Evolutionary conservation across 2,888 invertebrate genomes (phyloP), one percentile per base, ranked within the genome.

Genomic region (Alcis repandata): DNA sequence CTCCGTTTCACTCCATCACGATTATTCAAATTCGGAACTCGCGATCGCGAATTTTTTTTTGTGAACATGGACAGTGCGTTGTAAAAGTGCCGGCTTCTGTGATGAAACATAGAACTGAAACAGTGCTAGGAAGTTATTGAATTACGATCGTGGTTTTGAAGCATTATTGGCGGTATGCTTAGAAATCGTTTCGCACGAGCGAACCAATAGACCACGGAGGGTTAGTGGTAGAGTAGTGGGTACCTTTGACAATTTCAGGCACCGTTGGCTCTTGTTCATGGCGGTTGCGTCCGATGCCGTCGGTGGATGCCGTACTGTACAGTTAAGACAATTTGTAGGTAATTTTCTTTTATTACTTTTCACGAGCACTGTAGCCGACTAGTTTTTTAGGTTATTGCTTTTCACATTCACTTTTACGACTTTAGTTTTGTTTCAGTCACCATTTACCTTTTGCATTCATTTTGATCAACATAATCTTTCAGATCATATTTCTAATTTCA

Each of bases 181-280:
- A 86, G 87, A 89, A 87, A 89, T 88, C 82, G 87, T 83, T 83
- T 74, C 85, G 87, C 89, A 79, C 80, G 84, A 89, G 74, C 77
- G 80, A 75, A 77, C 75, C 72, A 70, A 76, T 77, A 73, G 84
- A 87, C 79, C 82, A 79, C 87, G 86, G 83, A 87, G 84, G 81
- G 62, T 70, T 85, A 83, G 82, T 79, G 78, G 78, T 78, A 74
- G 78, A 76, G 79, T 76, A 77, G 81, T 80, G 83, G 83, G 72
- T 86, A 86, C 80, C 83, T 80, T 77, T 78, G 73, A 75, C 83
- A 77, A 84, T 87, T 90, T 87, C 87, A 90, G 86, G 87, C 89
- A 83, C 83, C 84, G 77, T 77, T 86, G 87, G 77, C 75, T 81
- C 75, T 83, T 76, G 83, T 85, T 86, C 79, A 85, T 84, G 85